Evolutionary conservation across 2,888 invertebrate genomes (phyloP).

Genomic region (Drosophila acutilabella): DNA sequence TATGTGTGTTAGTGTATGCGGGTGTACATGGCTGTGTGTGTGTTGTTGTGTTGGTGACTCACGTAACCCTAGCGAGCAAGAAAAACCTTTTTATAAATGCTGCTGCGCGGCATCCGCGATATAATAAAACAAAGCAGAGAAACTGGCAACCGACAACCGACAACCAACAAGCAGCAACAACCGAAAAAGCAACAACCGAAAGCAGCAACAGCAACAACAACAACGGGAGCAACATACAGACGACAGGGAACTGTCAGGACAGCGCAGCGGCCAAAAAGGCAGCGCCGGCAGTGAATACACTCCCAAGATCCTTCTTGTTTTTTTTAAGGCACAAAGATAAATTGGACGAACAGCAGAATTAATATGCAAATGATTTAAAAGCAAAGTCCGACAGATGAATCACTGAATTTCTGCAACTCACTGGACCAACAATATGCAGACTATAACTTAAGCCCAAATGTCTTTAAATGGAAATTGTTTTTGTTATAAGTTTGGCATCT

Average conservation of each 20-base stretch:
- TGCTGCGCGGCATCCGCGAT: conserved; percentile 68
- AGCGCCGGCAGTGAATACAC: conserved; percentile 39
- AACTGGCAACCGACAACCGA: conserved; percentile 26
- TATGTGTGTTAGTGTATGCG: conserved; percentile 13
- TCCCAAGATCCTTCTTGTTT: conserved; percentile 26
- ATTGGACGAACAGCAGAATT: conserved; percentile 19
- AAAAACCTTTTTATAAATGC: conserved; percentile 78
- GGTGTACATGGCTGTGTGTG: conserved; percentile 17
- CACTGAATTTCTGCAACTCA: background rate
- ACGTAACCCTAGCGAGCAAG: conserved; percentile 70
- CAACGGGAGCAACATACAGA: conserved; percentile 1
- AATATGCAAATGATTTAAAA: conserved; percentile 29
- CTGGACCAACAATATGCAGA: conserved; percentile 6
- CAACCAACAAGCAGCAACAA: conserved; percentile 11
- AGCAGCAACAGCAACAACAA: conserved; percentile 12
- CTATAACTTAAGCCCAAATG: background rate
- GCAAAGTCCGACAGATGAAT: conserved; percentile 11
- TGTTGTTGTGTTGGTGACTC: conserved; percentile 47
- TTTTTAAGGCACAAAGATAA: conserved; percentile 27
- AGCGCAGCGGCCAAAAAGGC: conserved; percentile 13
- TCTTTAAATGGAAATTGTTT: background rate
- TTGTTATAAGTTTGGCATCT: background rate
- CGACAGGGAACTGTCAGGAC: conserved; percentile 19
- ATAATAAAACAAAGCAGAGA: conserved; percentile 70
- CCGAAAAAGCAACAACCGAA: conserved; percentile 9